These are phyloP conservation scores for Pseudolycoriella hygida DNA, from an alignment of 2,888 invertebrate genomes.

Conservation along the genomic window DNA sequence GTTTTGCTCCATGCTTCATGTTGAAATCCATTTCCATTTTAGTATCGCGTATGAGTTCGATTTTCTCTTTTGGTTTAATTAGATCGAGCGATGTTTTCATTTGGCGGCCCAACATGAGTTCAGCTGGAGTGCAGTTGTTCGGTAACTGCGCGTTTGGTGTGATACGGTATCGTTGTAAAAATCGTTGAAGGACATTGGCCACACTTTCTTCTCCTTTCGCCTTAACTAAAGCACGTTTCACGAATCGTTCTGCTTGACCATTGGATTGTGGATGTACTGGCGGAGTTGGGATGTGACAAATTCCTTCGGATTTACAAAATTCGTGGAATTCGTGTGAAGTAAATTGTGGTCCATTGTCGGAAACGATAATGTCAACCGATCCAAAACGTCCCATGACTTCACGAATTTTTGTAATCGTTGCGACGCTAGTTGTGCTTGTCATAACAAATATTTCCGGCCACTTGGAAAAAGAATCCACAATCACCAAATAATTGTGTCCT, in stretches of 20 bases:
- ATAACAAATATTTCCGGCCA: slow-evolving; percentile 14
- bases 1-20: background rate
- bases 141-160: no score
- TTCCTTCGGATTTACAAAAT: background rate
- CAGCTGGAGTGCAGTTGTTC: no score
- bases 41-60: background rate
- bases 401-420: background rate
- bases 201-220: slow-evolving; percentile 1
- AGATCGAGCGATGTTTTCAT: no score
- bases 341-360: slow-evolving; percentile 3
- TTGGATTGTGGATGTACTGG: slow-evolving; percentile 1
- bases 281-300: background rate
- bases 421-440: background rate
- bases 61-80: background rate
- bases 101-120: no score
- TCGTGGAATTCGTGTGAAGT: slow-evolving; percentile 1
- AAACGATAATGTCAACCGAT: background rate
- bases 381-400: slow-evolving; percentile 1
- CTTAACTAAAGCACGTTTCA: background rate
- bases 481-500: slow-evolving; percentile 17
- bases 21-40: slow-evolving; percentile 1
- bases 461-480: slow-evolving; percentile 24
- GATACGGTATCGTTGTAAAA: slow-evolving; percentile 2
- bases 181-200: background rate
- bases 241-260: slow-evolving; percentile 3